phyloP scores from a whole-genome alignment of 2,888 invertebrate genomes.

The Nomada ruficornis region DNA sequence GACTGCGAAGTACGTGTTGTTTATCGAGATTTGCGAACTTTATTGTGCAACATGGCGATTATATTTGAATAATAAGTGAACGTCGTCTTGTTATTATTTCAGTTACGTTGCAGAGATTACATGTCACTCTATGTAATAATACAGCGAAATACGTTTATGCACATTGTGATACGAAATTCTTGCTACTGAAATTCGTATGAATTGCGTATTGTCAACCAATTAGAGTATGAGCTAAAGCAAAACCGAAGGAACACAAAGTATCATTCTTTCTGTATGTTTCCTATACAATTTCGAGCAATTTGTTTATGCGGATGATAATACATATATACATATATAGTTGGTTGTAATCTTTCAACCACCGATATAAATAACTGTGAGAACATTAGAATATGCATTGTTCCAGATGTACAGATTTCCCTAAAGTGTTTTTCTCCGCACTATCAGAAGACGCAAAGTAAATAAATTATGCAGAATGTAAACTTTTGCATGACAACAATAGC shows the following conservation, averaged over 20 bases:
- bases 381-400: constrained; percentile 15
- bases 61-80: constrained; percentile 55
- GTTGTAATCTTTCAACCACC: background rate
- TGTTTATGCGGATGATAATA: too few species aligned
- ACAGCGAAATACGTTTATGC: background rate
- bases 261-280: background rate
- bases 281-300: background rate
- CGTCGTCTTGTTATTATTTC: constrained; percentile 52
- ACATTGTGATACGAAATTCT: background rate
- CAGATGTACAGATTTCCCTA: background rate
- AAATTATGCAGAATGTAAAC: constrained; percentile 44
- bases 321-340: background rate
- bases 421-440: background rate
- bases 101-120: background rate
- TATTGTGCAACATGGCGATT: constrained; percentile 58
- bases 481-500: constrained; percentile 7
- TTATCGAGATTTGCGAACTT: constrained; percentile 41
- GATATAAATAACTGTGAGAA: background rate
- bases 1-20: constrained; percentile 35
- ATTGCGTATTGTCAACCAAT: background rate
- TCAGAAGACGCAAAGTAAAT: background rate
- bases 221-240: constrained; percentile 7
- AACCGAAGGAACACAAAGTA: background rate
- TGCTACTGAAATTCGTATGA: background rate
- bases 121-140: background rate